Percentiles rank a stretch among this genome's conserved stretches.
These are phyloP conservation scores for Orchesella cincta DNA, from an alignment of 1,140 invertebrate species.

Conservation along the genomic window DNA sequence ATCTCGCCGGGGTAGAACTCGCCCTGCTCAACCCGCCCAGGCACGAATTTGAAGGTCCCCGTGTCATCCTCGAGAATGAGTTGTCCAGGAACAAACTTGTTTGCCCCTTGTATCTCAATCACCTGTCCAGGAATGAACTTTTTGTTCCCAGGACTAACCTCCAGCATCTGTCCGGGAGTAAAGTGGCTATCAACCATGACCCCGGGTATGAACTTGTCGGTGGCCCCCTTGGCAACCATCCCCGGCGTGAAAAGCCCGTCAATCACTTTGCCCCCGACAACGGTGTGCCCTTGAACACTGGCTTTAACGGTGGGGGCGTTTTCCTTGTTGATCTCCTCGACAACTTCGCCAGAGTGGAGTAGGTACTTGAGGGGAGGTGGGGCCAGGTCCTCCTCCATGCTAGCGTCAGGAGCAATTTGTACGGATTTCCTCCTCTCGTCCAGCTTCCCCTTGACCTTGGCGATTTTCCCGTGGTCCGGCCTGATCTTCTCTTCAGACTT, in stretches of 20 bases:
- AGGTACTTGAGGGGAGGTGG: not conserved
- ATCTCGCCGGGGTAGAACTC: slow-evolving; percentile 56
- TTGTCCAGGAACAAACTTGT: slow-evolving; percentile 69
- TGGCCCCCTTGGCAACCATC: not conserved
- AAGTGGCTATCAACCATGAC: slow-evolving; percentile 38
- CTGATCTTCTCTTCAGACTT: slow-evolving; percentile 50
- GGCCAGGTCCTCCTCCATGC: not conserved
- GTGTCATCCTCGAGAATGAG: slow-evolving; percentile 57
- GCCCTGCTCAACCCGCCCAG: slow-evolving; percentile 57
- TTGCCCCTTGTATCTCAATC: slow-evolving; percentile 68
- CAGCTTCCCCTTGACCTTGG: slow-evolving; percentile 46
- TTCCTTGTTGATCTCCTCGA: not conserved
- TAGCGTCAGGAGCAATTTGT: not conserved
- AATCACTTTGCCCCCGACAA: not conserved
- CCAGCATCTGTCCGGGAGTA: slow-evolving; percentile 40
- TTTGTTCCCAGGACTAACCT: slow-evolving; percentile 54
- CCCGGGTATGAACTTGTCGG: slow-evolving; percentile 37
- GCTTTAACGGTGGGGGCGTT: not conserved
- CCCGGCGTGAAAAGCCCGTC: slow-evolving; percentile 5
- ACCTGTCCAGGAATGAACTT: slow-evolving; percentile 71
- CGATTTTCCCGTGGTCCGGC: slow-evolving; percentile 46
- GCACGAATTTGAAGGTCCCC: slow-evolving; percentile 67
- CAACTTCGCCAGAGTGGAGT: not conserved
- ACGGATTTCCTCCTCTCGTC: slow-evolving; percentile 58
- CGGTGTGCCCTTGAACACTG: not conserved